Evolutionary conservation across 2,888 invertebrate species (phyloP).

Genomic region (Darwinula stevensoni): DNA sequence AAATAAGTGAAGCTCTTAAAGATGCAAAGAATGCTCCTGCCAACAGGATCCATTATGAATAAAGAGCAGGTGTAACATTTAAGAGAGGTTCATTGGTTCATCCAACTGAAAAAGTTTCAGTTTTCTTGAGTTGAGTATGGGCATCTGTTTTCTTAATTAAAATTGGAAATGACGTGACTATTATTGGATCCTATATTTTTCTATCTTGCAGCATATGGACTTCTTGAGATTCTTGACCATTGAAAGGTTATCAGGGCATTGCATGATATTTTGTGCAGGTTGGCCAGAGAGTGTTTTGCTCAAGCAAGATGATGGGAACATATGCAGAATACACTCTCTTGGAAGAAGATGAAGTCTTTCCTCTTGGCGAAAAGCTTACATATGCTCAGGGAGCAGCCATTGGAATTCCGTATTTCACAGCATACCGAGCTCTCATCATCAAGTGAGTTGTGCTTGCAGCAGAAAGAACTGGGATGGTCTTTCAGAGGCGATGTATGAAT

Average conservation of each 20-base stretch:
- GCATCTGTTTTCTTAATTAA: too few relatives aligned
- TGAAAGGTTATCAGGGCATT: too few relatives aligned
- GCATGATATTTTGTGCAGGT: conserved; percentile 13
- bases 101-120: too few relatives aligned
- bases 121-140: too few relatives aligned
- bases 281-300: conserved; percentile 19
- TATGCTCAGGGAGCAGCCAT: conserved; percentile 23
- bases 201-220: neutral
- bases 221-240: too few relatives aligned
- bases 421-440: conserved; percentile 21
- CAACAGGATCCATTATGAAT: too few relatives aligned
- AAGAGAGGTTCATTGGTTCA: too few relatives aligned
- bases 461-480: neutral
- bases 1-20: too few relatives aligned
- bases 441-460: conserved; percentile 14
- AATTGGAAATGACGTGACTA: conserved; percentile 1
- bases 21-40: too few relatives aligned
- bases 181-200: neutral
- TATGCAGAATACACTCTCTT: conserved; percentile 20
- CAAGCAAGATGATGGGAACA: conserved; percentile 14
- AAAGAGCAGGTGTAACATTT: too few relatives aligned
- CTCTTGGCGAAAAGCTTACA: conserved; percentile 16
- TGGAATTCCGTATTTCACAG: conserved; percentile 24
- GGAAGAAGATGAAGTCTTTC: conserved; percentile 14
- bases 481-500: neutral